Percentiles rank a stretch among this genome's conserved stretches.
These are phyloP conservation scores for Eulimnadia texana DNA, from an alignment of 1,140 invertebrate species.

Conservation along the genomic window DNA sequence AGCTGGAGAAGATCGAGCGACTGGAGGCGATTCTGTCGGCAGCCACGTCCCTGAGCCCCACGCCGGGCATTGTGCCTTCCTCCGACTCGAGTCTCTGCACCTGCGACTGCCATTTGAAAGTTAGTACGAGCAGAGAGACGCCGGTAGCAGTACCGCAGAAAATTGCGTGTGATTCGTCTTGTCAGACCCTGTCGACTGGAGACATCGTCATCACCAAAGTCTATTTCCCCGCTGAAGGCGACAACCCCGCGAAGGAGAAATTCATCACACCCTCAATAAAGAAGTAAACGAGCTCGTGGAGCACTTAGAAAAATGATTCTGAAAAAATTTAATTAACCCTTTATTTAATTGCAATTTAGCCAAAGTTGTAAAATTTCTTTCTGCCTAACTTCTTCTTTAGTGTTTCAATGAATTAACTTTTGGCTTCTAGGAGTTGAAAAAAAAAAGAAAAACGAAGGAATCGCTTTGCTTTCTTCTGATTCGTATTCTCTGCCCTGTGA, in stretches of 20 bases:
- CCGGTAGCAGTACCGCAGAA: constrained; percentile 5
- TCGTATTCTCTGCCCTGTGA: background rate
- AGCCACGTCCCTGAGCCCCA: constrained; percentile 27
- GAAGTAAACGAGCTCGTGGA: constrained; percentile 5
- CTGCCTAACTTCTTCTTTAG: no score
- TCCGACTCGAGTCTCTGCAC: constrained; percentile 14
- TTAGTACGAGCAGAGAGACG: background rate
- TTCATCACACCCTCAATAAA: constrained; percentile 17
- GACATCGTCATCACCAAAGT: constrained; percentile 85
- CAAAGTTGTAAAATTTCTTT: no score
- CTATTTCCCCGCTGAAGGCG: constrained; percentile 50
- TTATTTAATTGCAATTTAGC: no score
- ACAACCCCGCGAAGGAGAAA: constrained; percentile 19
- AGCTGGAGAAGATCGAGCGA: constrained; percentile 70
- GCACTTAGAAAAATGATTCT: background rate
- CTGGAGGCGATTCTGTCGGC: constrained; percentile 68
- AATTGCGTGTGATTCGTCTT: constrained; percentile 35
- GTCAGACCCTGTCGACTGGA: constrained; percentile 79
- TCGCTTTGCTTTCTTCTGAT: no score
- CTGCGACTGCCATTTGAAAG: constrained; percentile 24
- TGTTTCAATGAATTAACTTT: no score
- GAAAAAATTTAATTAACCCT: background rate
- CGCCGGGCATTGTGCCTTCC: constrained; percentile 7
- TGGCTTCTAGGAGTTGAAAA: no score
- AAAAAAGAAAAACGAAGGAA: no score